Conservation (phyloP, 2,113 vertebrate genomes). For the Dinomys branickii region DNA sequence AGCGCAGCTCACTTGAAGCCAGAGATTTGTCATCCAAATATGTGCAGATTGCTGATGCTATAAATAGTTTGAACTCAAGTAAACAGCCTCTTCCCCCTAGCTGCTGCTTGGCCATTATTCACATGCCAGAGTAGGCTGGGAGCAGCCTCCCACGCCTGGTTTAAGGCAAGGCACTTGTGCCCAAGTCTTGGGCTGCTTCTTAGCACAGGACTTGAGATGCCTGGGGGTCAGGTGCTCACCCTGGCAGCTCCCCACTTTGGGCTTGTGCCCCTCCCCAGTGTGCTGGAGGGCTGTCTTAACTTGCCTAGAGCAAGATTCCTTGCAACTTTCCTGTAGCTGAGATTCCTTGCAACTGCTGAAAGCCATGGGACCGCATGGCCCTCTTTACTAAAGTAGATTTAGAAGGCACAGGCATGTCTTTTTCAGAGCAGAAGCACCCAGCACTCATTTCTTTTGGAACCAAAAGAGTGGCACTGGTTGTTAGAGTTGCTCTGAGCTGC, state of each 20-base stretch:
- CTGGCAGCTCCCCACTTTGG: neutral
- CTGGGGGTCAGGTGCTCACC: neutral
- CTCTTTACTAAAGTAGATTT: slow-evolving; percentile 30
- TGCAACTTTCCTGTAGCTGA: slow-evolving; percentile 14
- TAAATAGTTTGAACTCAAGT: slow-evolving; percentile 85
- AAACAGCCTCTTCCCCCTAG: slow-evolving; percentile 82
- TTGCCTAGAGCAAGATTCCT: slow-evolving; percentile 52
- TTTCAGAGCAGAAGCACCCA: slow-evolving; percentile 45
- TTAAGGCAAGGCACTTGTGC: neutral
- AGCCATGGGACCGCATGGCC: neutral
- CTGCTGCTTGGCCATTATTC: slow-evolving; percentile 70
- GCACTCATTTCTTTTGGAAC: slow-evolving; percentile 48
- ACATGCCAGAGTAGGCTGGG: slow-evolving; percentile 12
- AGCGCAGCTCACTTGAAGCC: slow-evolving; percentile 79
- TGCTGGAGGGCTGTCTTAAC: neutral
- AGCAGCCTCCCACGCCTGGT: neutral
- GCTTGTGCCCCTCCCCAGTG: neutral
- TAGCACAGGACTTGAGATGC: neutral
- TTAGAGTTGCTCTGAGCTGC: slow-evolving; percentile 40
- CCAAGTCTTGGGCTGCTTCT: neutral
- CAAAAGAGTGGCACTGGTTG: slow-evolving; percentile 30
- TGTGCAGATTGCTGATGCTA: slow-evolving; percentile 84
- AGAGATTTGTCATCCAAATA: slow-evolving; percentile 86
- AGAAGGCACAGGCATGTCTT: slow-evolving; percentile 49
- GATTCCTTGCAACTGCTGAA: slow-evolving; percentile 60